Base-by-base conservation (phyloP, 2,888 invertebrate species). In the Plagodis dolabraria region DNA sequence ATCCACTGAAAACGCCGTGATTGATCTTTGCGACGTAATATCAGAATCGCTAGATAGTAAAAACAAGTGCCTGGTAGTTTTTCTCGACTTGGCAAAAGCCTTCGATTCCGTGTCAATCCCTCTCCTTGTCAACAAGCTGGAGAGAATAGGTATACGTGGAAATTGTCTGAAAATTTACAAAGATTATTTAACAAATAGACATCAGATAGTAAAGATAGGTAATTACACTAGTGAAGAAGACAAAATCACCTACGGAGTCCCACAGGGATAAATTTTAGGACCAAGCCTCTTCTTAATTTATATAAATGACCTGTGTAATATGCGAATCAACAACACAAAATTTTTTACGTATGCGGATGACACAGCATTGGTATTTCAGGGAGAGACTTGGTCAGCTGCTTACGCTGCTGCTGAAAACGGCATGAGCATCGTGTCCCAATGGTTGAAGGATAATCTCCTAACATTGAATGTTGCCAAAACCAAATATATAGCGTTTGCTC, bases 301-400 rank as follows among this genome's bases (percentile, higher is more conserved):
- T 36, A 49, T 67, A 0, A 60, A 63, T 35, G 48, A 64, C 7
- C 51, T 64, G 7, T 50, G 59, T 7, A n/a, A n/a, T 2, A 22
- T 49, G 6, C 43, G 38, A 0, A 36, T 50, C 10, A 9, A 6
- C 0, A 10, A 59, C 4, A 50, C 45, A 2, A 48, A 50, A n/a
- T 50, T 54, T 9, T 36, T 62, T 0, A 52, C 57, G 0, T 64
- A 53, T 10, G 65, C 63, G 0, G 60, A 67, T 10, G 60, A 67
- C 10, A 62, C 57, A 1, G 63, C 57, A 22, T 38, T 65, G 7
- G 11, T 64, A 5, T 60, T 68, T 22, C 35, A 52, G 0, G 60
- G 53, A 0, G 34, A 47, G 8, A 53, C 51, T 22, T 59, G 51
- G 57, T 36, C 54, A 5, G 49, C 52, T 7, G 57, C 48, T 0